These are phyloP conservation scores for Chauna torquata DNA, from an alignment of 2,113 vertebrate species.

Conservation along the genomic window DNA sequence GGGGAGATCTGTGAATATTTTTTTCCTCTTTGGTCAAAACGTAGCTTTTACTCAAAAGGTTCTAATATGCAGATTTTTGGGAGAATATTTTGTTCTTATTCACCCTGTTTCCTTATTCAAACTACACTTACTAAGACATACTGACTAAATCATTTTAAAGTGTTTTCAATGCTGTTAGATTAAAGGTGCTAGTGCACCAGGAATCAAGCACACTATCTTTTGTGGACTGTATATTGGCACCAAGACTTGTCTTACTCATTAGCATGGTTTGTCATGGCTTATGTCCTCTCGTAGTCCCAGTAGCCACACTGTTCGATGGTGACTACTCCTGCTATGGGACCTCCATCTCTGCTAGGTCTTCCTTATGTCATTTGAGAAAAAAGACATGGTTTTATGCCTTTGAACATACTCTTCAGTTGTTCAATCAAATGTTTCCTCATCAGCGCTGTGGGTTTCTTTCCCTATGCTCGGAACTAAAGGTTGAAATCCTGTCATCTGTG, in stretches of 20 bases:
- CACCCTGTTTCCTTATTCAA: neutral
- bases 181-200: neutral
- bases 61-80: neutral
- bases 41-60: neutral
- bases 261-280: neutral
- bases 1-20: neutral
- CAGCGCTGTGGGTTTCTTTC: neutral
- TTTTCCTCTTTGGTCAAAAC: neutral
- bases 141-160: neutral
- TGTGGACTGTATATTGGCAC: neutral
- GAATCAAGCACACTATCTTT: neutral
- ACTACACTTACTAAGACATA: neutral
- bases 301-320: neutral
- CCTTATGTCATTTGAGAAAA: constrained; percentile 11
- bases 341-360: constrained; percentile 11
- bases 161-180: neutral
- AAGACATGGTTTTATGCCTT: constrained; percentile 47
- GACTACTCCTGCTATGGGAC: neutral
- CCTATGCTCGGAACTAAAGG: neutral
- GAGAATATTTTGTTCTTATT: neutral
- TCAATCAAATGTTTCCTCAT: neutral
- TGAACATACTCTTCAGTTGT: constrained; percentile 22
- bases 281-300: neutral
- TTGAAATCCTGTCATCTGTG: neutral
- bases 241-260: neutral